A percentile compares a stretch with the other conserved stretches of the same genome.
These are phyloP conservation scores for Helobdella robusta DNA, from an alignment of 2,888 invertebrate species.

Conservation along the genomic window DNA sequence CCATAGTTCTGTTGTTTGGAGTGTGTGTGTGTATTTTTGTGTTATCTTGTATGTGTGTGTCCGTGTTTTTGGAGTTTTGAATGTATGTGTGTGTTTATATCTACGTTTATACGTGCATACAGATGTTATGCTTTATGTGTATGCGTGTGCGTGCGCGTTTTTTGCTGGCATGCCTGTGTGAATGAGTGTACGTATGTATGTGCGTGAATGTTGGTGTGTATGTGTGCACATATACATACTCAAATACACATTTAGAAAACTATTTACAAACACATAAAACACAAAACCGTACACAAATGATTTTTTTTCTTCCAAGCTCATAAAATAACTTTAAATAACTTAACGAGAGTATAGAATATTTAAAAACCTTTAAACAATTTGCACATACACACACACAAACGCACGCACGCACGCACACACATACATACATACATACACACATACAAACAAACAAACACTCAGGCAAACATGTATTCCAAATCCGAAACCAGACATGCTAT, in stretches of 20 bases:
- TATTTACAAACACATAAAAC: background rate
- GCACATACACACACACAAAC: conserved; percentile 13
- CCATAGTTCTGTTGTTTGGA: too few species aligned
- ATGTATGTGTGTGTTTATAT: too few species aligned
- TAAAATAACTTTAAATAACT: too few species aligned
- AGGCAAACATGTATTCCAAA: background rate
- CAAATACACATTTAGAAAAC: background rate
- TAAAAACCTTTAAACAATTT: too few species aligned
- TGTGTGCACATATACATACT: background rate
- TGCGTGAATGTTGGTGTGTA: background rate
- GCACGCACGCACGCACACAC: background rate
- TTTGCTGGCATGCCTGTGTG: background rate
- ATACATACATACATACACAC: conserved; percentile 1
- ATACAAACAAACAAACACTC: background rate
- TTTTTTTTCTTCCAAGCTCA: too few species aligned
- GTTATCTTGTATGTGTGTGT: too few species aligned
- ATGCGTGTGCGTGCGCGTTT: conserved; percentile 7
- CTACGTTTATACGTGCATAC: too few species aligned
- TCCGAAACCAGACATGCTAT: background rate
- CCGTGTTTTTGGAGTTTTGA: too few species aligned
- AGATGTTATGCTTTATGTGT: too few species aligned
- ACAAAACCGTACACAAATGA: too few species aligned
- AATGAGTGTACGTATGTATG: background rate
- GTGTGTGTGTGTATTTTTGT: too few species aligned
- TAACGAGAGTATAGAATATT: too few species aligned